Evolutionary conservation across 2,888 invertebrate species (phyloP).

Genomic region (Aphodius sticticus): DNA sequence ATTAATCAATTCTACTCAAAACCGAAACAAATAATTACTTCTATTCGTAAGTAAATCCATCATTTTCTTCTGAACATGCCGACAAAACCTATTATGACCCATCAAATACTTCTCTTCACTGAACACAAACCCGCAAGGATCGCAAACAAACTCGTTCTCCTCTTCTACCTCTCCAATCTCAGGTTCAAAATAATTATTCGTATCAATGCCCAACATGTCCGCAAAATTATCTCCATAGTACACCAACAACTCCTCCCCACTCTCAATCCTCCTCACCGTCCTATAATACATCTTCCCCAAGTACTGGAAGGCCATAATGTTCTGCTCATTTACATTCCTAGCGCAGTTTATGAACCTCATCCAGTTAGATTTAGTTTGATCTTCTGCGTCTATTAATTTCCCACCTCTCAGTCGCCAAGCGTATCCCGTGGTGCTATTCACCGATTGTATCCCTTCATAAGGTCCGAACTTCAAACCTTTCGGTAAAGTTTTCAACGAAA

Average conservation of each 20-base stretch:
- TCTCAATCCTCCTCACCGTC: slow-evolving; percentile 52
- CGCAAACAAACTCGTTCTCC: slow-evolving; percentile 14
- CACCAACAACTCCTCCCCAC: slow-evolving; percentile 58
- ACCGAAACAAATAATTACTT: background rate
- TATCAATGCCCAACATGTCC: slow-evolving; percentile 52
- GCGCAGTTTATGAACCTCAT: slow-evolving; percentile 67
- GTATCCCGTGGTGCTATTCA: slow-evolving; percentile 21
- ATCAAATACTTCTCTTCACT: background rate
- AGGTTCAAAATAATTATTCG: slow-evolving; percentile 39
- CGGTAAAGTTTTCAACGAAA: slow-evolving; percentile 40
- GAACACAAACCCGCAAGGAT: slow-evolving; percentile 21
- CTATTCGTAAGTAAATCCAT: background rate
- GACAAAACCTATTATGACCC: background rate
- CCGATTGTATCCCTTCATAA: slow-evolving; percentile 42
- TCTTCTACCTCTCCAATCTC: background rate
- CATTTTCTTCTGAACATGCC: background rate
- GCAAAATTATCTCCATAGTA: slow-evolving; percentile 59
- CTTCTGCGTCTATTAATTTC: slow-evolving; percentile 59
- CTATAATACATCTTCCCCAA: slow-evolving; percentile 64
- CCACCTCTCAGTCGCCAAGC: slow-evolving; percentile 28
- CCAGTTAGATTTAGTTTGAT: slow-evolving; percentile 63
- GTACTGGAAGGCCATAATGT: slow-evolving; percentile 67
- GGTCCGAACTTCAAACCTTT: slow-evolving; percentile 47
- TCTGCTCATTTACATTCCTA: slow-evolving; percentile 62
- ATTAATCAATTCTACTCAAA: background rate